Percentiles rank a stretch among this genome's conserved stretches.
phyloP scores from a whole-genome alignment of 2,113 vertebrate genomes.

The Eurystomus gularis region DNA sequence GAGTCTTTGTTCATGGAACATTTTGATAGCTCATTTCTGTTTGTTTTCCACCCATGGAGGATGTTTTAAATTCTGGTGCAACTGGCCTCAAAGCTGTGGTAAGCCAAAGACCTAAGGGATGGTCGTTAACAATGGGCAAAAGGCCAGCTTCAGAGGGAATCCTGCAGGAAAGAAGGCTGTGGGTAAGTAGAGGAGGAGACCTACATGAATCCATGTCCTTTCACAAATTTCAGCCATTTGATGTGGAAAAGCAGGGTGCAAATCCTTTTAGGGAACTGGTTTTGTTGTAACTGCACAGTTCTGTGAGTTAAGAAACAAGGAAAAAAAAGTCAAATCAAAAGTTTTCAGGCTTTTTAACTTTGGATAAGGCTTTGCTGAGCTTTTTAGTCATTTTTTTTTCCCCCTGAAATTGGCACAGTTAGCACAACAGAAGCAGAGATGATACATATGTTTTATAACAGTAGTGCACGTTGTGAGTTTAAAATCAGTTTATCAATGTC shows the following conservation, averaged over 20 bases:
- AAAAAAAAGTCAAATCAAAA: not conserved
- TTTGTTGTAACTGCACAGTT: not conserved
- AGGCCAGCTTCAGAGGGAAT: not conserved
- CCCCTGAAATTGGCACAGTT: constrained; percentile 39
- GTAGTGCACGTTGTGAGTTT: constrained; percentile 33
- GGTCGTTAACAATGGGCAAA: not conserved
- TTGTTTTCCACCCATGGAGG: not conserved
- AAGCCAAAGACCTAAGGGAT: not conserved
- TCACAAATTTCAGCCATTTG: not conserved
- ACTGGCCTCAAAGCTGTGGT: not conserved
- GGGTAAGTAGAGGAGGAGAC: not conserved
- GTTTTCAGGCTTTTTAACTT: constrained; percentile 29
- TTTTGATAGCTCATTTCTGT: not conserved
- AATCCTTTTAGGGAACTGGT: not conserved
- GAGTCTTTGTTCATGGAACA: not conserved
- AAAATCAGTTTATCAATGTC: constrained; percentile 47
- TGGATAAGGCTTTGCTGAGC: constrained; percentile 29
- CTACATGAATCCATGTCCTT: not conserved
- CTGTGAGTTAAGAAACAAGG: not conserved
- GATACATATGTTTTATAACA: constrained; percentile 63
- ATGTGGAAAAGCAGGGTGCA: not conserved
- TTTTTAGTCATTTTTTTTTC: not conserved
- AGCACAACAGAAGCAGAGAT: constrained; percentile 41
- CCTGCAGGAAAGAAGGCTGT: not conserved
- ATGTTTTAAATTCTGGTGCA: not conserved